Conservation (phyloP, 2,797 vertebrate genomes). For the Cyclura pinguis region DNA sequence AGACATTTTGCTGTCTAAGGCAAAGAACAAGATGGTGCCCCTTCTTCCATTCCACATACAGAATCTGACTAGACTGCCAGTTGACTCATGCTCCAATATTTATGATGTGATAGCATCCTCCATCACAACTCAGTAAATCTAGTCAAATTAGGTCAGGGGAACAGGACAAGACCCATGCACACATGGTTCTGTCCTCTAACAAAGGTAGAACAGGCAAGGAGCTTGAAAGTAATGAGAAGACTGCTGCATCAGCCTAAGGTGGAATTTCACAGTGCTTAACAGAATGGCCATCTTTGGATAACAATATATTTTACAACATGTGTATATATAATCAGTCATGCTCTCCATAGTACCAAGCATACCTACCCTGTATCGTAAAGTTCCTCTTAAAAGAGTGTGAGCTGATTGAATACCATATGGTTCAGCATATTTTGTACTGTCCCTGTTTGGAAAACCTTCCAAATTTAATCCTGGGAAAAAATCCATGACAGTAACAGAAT, state of each 20-base stretch:
- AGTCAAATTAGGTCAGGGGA: not conserved
- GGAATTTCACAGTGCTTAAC: not conserved
- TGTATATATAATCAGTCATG: not conserved
- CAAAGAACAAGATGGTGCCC: not conserved
- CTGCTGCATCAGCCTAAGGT: not conserved
- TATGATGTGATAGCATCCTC: not conserved
- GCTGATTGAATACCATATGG: slow-evolving; percentile 90
- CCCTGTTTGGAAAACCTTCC: slow-evolving; percentile 95
- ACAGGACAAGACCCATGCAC: no score
- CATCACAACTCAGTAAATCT: not conserved
- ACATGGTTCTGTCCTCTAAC: no score
- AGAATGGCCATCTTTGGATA: not conserved
- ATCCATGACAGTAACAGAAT: slow-evolving; percentile 85
- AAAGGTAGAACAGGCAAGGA: no score
- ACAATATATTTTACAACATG: not conserved
- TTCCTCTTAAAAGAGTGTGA: slow-evolving; percentile 92
- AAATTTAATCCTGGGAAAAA: slow-evolving; percentile 94
- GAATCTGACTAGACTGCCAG: not conserved
- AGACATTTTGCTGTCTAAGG: not conserved
- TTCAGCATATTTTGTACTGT: slow-evolving; percentile 92
- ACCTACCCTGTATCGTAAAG: slow-evolving; percentile 92
- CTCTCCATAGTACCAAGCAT: not conserved
- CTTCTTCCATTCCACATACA: not conserved
- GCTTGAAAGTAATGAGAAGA: not conserved
- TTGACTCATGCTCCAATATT: not conserved